Evolutionary conservation across 2,113 vertebrate species (phyloP), one percentile per base, ranked within the genome.

Genomic region (Hiodon alosoides): DNA sequence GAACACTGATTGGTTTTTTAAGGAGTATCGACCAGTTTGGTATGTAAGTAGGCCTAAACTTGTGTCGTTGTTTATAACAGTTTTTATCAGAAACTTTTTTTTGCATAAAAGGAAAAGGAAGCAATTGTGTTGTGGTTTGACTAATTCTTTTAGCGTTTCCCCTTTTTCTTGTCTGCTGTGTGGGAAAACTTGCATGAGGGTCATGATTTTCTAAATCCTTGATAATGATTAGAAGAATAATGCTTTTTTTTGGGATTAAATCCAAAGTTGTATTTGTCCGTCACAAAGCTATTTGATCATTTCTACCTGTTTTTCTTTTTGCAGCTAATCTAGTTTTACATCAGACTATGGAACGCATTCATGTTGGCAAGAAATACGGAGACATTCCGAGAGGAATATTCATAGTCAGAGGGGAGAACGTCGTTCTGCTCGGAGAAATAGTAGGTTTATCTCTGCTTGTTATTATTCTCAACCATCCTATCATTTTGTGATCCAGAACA

Each of bases 301-400:
- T 58, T n/a, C n/a, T 5, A 16, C 52, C 16, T 2, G n/a, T 16
- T 11, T 59, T 3, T 31, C 10, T 17, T 3, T 79, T 68, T 17
- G 11, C 86, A 99, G 96, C 96, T 7, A 98, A 98, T 84, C 82
- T 98, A 88, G 97, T 98, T 76, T 89, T 99, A 72, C 96, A 99
- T 85, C 96, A 98, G 87, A 99, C 96, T 0, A 95, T 98, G 77
- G 97, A 99, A 73, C 93, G 97, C 31, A 99, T 99, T 87, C 96
- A 98, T 14, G 96, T 98, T 80, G 96, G 96, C 48, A 96, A 94
- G 80, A 98, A 96, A 75, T 99, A 98, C 61, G 96, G 97, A 11
- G 96, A 99, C 88, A 99, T 99, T 81, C 96, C 97, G n/a, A 91
- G 97, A 80, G 96, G 96, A 80, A 98, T 98, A 85, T 98, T 99